Base-by-base conservation (phyloP, 2,113 vertebrate species). In the Spea bombifrons region DNA sequence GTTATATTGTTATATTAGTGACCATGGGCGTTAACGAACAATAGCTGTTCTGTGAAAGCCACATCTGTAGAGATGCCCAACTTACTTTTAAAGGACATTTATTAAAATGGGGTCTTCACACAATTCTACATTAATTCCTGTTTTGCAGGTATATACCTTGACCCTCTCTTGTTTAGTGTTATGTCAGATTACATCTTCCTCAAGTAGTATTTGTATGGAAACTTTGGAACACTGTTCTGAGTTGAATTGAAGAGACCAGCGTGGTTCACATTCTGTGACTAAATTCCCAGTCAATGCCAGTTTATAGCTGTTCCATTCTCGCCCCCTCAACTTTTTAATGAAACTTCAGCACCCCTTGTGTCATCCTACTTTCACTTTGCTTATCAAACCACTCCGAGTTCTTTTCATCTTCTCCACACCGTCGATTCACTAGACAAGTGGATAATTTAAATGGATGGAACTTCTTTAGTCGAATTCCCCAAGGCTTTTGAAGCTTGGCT, bases 401-500 rank as follows among this genome's bases (percentile, higher is more conserved):
- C 53, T 66, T 13, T 45, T 75, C 64, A 45, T 50, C 17, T 10
- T 53, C 66, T 45, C 55, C 65, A 68, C 50, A 17, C 45, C 55
- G 13, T 59, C 75, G 68, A 15, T 66, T 67, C 16, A 55, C 49
- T 52, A 55, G 64, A 68, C 44, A 59, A 67, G 30, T 30, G 66
- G 43, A 17, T 75, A 76, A 75, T 66, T 75, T n/a, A 68, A 67
- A 76, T 57, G 65, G 65, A 76, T 76, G 17, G 7, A 10, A 49
- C 44, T 49, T 16, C 45, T 64, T 74, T 49, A 50, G n/a, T 48
- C 48, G 73, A 5, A 17, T 5, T 76, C 75, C 75, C 75, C 43
- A 68, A 68, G 50, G 65, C 64, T 68, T 59, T 67, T 68, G 17
- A 46, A 68, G 48, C 43, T 55, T 57, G 49, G 64, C 30, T 76